Evolutionary conservation across 2,797 vertebrate genomes (phyloP).

Genomic region (Syndactyla subalaris): DNA sequence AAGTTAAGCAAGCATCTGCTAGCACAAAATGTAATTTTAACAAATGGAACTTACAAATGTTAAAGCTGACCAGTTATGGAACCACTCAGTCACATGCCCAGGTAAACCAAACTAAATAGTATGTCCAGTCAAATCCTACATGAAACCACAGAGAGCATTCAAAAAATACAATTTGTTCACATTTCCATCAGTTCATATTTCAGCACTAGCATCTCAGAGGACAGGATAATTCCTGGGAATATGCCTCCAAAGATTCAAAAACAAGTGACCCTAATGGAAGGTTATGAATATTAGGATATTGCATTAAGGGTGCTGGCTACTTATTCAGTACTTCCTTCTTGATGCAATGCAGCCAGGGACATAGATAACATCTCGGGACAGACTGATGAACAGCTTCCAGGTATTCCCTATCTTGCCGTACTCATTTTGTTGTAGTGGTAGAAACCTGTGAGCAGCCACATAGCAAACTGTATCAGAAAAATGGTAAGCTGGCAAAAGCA

Average conservation of each 20-base stretch:
- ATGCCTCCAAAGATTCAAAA: not conserved
- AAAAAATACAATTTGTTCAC: not conserved
- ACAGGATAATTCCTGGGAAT: not conserved
- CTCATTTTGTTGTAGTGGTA: not conserved
- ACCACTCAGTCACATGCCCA: not conserved
- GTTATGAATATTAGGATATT: not conserved
- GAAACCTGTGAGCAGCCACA: not conserved
- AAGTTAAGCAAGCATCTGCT: not conserved
- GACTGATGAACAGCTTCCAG: not conserved
- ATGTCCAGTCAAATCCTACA: not conserved
- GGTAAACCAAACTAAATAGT: conserved; percentile 10
- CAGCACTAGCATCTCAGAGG: not conserved
- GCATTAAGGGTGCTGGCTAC: not conserved
- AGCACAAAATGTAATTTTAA: not conserved
- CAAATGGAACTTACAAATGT: not conserved
- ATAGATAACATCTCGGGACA: not conserved
- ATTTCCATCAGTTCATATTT: not conserved
- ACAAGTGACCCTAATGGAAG: not conserved
- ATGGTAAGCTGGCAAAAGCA: not conserved
- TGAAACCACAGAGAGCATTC: not conserved
- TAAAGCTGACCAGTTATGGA: not conserved
- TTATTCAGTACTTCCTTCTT: not conserved
- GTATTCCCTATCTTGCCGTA: not conserved
- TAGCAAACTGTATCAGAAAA: not conserved
- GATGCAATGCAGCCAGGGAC: not conserved